Base-by-base conservation (phyloP, 2,797 vertebrate genomes). In the Pogonophryne albipinna region DNA sequence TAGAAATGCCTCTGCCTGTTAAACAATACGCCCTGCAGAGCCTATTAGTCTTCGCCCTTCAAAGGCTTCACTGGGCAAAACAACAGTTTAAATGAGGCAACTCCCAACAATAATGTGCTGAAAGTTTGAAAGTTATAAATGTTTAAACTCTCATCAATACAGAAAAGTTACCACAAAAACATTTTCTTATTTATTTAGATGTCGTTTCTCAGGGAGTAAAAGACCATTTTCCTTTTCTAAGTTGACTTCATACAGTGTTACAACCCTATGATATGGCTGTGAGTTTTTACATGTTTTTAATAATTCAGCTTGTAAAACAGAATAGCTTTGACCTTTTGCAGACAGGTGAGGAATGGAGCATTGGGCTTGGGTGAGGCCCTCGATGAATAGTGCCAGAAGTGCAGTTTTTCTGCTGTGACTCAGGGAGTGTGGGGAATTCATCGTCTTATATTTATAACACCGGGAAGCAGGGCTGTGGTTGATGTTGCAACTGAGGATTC, bases 331-430 rank as follows among this genome's bases (percentile, higher is more conserved):
- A 84, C 85, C 85, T 83, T 90, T 78, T 82, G 17, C 66, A 76
- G 19, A 60, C 62, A 70, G 69, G 78, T 85, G 68, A 74, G 57
- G 66, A 84, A 42, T 60, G 17, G 52, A 46, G 66, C 85, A 58
- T 4, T n/a, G 56, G 64, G 71, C 73, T 13, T 17, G 70, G 74
- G 58, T 41, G 76, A 91, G 71, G 76, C 70, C 66, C 38, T 27
- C 7, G 6, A 27, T 60, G 59, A 81, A 80, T 88, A 82, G 42
- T 75, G 90, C 85, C 76, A 16, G 38, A 79, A 75, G 80, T 83
- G 89, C 83, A 80, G 34, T 87, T 92, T 91, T 82, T 74, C 82
- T 76, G 71, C 75, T 60, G 68, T 86, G 87, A 92, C 74, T 92
- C 85, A 87, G 78, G 60, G 65, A 71, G 59, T 66, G 85, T 70